These are phyloP conservation scores for Spatulosminthurus flaviceps DNA, from an alignment of 2,888 invertebrate species.

Conservation along the genomic window DNA sequence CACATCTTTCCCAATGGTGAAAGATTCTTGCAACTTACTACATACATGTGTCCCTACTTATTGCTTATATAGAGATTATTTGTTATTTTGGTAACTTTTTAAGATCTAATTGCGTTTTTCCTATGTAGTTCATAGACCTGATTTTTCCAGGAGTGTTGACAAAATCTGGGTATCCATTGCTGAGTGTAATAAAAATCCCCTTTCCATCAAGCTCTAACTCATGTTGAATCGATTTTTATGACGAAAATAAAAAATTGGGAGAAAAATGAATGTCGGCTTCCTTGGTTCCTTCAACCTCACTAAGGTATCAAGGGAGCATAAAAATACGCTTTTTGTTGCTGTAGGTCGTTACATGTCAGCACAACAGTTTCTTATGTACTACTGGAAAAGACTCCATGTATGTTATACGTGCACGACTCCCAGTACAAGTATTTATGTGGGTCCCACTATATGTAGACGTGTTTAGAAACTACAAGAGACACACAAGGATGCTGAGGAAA, in stretches of 20 bases:
- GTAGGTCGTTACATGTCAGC: not conserved
- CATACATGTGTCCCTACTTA: not conserved
- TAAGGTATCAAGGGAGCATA: not conserved
- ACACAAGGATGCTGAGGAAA: no score
- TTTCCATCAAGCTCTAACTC: constrained; percentile 23
- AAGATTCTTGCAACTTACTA: not conserved
- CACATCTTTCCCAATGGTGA: not conserved
- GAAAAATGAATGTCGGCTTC: constrained; percentile 8
- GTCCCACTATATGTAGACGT: no score
- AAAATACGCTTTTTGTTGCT: constrained; percentile 4
- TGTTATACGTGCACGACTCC: no score
- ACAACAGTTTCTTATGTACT: constrained; percentile 1
- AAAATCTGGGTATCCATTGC: not conserved
- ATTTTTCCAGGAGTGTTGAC: not conserved
- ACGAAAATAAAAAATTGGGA: constrained; percentile 19
- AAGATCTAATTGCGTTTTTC: not conserved
- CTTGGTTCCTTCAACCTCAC: not conserved
- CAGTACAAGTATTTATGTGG: no score
- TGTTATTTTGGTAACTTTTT: not conserved
- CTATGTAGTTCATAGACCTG: not conserved
- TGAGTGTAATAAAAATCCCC: constrained; percentile 4
- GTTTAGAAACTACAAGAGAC: no score
- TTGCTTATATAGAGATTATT: not conserved
- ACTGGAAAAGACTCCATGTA: no score
- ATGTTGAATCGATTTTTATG: constrained; percentile 25